Conservation (phyloP, 64 coral and sea anemone genomes). For the Stichodactyla mertensii region DNA sequence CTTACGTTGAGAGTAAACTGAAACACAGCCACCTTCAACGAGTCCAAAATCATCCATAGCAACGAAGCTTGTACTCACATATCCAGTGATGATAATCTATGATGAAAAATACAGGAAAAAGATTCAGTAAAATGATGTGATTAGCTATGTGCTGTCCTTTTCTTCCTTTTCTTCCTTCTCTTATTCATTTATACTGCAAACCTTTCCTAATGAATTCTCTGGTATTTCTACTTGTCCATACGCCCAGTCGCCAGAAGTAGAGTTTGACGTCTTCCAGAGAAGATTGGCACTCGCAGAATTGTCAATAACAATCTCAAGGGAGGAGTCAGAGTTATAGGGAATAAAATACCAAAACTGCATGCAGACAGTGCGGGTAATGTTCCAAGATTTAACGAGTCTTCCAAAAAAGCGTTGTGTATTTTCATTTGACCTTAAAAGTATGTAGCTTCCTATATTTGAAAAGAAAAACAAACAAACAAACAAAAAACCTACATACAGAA, state of each 20-base stretch:
- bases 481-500: background rate
- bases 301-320: background rate
- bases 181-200: background rate
- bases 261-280: background rate
- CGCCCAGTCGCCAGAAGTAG: background rate
- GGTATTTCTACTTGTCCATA: conserved; percentile 1
- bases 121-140: too few relatives aligned
- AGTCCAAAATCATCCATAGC: too few relatives aligned
- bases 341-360: conserved; percentile 1
- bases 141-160: too few relatives aligned
- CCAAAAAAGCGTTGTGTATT: background rate
- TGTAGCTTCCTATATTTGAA: background rate
- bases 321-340: background rate
- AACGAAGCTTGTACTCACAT: too few relatives aligned
- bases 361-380: background rate
- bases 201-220: background rate
- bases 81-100: too few relatives aligned
- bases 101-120: too few relatives aligned
- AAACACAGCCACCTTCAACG: too few relatives aligned
- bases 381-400: background rate
- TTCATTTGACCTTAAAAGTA: background rate
- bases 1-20: too few relatives aligned
- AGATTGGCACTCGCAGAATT: background rate
- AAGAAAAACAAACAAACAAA: background rate
- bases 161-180: too few relatives aligned